These are phyloP conservation scores for Agelastica alni DNA, from an alignment of 2,888 invertebrate species.

Conservation along the genomic window DNA sequence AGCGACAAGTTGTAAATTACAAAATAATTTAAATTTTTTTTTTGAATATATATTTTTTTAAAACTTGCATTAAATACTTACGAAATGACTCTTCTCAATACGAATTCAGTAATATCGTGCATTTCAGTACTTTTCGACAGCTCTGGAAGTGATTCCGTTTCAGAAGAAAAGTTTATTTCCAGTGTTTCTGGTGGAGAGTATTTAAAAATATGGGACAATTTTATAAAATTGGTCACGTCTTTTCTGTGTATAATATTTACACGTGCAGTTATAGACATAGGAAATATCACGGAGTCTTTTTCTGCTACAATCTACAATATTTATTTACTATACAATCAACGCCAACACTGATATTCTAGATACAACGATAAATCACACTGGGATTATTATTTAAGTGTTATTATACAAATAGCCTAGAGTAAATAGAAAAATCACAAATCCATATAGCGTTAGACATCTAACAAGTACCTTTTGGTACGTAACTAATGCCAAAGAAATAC, in stretches of 20 bases:
- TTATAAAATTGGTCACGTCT: background rate
- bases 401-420: too few species aligned
- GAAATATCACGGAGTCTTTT: background rate
- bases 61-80: constrained; percentile 10
- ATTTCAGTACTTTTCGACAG: background rate
- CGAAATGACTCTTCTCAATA: constrained; percentile 26
- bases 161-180: background rate
- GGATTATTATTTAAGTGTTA: too few species aligned
- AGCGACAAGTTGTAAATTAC: background rate
- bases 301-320: background rate
- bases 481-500: too few species aligned
- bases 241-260: background rate
- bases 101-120: background rate
- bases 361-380: too few species aligned
- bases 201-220: background rate
- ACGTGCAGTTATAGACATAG: background rate
- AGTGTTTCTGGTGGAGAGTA: background rate
- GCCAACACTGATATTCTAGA: too few species aligned
- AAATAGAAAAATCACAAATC: too few species aligned
- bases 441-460: too few species aligned
- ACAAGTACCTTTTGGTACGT: too few species aligned
- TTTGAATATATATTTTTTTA: too few species aligned
- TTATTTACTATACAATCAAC: too few species aligned
- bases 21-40: background rate
- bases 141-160: background rate